Percentiles rank a stretch among this genome's conserved stretches.
phyloP scores from a whole-genome alignment of 2,888 invertebrate species.

The Tetranychus truncatus region DNA sequence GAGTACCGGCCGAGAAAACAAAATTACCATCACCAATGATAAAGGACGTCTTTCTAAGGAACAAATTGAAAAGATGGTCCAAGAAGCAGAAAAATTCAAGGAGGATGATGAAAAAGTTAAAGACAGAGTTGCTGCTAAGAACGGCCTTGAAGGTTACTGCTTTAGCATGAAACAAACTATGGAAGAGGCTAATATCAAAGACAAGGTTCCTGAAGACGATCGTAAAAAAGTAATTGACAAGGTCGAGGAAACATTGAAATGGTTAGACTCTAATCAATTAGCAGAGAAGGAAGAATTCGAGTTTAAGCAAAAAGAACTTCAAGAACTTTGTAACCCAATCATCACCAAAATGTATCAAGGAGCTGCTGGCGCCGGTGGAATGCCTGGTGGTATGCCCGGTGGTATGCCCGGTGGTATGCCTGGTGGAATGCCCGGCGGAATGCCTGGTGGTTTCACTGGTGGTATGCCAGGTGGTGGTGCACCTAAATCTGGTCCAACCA shows the following conservation, averaged over 20 bases:
- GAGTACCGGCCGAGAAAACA: constrained; percentile 37
- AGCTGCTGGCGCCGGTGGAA: constrained; percentile 28
- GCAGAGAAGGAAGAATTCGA: constrained; percentile 88
- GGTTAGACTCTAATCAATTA: constrained; percentile 61
- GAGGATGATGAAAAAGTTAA: constrained; percentile 39
- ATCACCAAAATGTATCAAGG: constrained; percentile 77
- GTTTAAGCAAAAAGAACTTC: constrained; percentile 83
- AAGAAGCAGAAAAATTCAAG: constrained; percentile 79
- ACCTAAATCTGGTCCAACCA: constrained; percentile 26
- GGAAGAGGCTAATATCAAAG: constrained; percentile 38
- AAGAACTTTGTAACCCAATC: constrained; percentile 76
- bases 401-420: constrained; percentile 15
- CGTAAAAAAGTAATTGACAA: constrained; percentile 43
- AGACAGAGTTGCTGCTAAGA: constrained; percentile 52
- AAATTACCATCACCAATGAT: constrained; percentile 40
- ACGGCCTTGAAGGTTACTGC: constrained; percentile 65
- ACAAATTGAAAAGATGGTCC: constrained; percentile 33
- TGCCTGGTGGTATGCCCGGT: constrained; percentile 10
- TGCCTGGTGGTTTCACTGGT: constrained; percentile 4
- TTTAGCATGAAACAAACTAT: constrained; percentile 79
- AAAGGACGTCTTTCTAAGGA: constrained; percentile 29
- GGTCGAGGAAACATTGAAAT: constrained; percentile 45
- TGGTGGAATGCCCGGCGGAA: constrained; percentile 15
- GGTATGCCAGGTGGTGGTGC: constrained; percentile 15
- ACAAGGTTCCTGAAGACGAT: constrained; percentile 44